Conservation (phyloP, 1,140 invertebrate genomes). For the Drosophila seguyi region DNA sequence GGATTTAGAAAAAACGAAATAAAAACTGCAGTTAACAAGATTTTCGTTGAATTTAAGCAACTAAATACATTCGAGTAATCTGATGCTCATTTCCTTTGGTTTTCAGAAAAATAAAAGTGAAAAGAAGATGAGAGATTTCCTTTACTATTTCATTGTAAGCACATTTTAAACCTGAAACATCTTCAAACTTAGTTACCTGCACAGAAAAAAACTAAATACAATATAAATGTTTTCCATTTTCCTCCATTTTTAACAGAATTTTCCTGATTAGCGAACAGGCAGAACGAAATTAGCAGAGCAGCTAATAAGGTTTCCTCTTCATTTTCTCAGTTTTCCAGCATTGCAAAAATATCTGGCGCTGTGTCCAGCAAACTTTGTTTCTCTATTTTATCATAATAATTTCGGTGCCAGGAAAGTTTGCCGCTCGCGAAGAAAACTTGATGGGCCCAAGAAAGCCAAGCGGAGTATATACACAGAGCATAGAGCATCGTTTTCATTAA, state of each 20-base stretch:
- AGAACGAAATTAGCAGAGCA: constrained; percentile 36
- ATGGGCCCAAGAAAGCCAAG: constrained; percentile 28
- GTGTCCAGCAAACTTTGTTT: constrained; percentile 45
- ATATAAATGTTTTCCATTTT: not conserved
- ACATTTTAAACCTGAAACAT: too few relatives aligned
- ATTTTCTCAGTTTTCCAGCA: constrained; percentile 5
- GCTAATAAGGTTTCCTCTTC: constrained; percentile 29
- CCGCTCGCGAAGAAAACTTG: constrained; percentile 39
- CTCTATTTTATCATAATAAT: constrained; percentile 70
- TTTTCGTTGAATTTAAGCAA: not conserved
- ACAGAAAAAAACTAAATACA: not conserved
- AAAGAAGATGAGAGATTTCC: not conserved
- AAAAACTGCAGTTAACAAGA: constrained; percentile 9
- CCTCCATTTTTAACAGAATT: constrained; percentile 1
- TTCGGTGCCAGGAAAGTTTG: constrained; percentile 63
- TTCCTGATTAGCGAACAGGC: constrained; percentile 12
- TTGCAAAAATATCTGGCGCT: constrained; percentile 6
- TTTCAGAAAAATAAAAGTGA: not conserved
- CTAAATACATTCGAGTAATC: not conserved
- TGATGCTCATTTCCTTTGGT: too few relatives aligned
- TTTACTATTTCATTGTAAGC: too few relatives aligned
- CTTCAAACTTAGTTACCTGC: too few relatives aligned
- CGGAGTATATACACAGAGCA: constrained; percentile 11
- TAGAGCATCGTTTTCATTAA: constrained; percentile 60
- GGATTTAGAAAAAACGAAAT: constrained; percentile 12